Evolutionary conservation across 1,140 invertebrate species (phyloP), one percentile per base, ranked within the genome.

Genomic region (Caenorhabditis tropicalis): DNA sequence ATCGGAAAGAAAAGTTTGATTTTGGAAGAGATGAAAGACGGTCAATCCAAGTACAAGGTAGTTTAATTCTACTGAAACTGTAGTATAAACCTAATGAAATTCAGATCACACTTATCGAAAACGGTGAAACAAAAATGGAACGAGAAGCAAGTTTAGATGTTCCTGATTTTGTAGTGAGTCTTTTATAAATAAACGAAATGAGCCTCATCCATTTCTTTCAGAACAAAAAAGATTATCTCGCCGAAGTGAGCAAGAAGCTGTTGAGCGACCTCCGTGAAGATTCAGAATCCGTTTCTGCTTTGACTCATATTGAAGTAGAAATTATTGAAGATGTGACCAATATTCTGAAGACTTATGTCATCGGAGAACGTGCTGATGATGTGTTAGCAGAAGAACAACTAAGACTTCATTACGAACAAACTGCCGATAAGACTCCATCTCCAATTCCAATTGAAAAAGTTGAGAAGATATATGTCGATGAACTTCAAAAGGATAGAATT

Each of bases 381-480:
- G 58, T 46, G 2, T 85, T 84, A 15, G 31, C 56, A 5, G 49
- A 81, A 36, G 84, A 86, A 36, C 60, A 82, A 81, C 21, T 49
- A 6, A 33, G 56, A 82, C 27, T 85, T 36, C 79, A 80, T n/a
- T 31, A 51, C 46, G 84, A 85, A 33, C 82, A 85, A n/a, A 70
- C 43, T 31, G 60, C 36, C 12, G 84, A 84, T 48, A 84, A 48
- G 33, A 82, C 85, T 12, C 82, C 83, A 36, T 53, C 82, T 43
- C 36, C 82, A 1, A 81, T 80, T 58, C 79, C 80, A 12, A 29
- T 79, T 27, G 51, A 82, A 33, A 82, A 82, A 49, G 53, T 80
- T 16, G 84, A 87, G 29, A 87, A 70, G n/a, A 80, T 85, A 33
- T 87, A 87, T 29, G 82, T 87, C n/a, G 86, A 87, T 65, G 80